Percentiles rank a stretch among this genome's conserved stretches.
Evolutionary conservation across 1,140 invertebrate genomes (phyloP).

Genomic region (Scaptomyza graminum): DNA sequence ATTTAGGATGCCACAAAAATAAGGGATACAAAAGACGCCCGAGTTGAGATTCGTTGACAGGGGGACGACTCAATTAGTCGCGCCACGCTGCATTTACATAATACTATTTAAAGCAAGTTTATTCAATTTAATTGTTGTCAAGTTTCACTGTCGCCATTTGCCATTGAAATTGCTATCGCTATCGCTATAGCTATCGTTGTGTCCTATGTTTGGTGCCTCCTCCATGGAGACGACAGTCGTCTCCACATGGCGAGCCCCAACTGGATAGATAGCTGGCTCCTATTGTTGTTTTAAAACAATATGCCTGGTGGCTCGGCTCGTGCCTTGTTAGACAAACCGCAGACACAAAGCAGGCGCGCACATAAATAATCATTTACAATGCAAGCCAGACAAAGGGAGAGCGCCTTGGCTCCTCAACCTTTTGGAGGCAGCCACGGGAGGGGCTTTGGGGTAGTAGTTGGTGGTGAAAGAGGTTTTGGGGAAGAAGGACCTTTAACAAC

Average conservation of each 20-base stretch:
- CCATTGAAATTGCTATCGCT: background rate
- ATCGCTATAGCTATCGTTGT: background rate
- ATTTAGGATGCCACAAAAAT: background rate
- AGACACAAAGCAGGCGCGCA: slow-evolving; percentile 52
- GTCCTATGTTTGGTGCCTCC: background rate
- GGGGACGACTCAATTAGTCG: slow-evolving; percentile 70
- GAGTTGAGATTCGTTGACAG: slow-evolving; percentile 31
- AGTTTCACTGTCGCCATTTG: slow-evolving; percentile 23
- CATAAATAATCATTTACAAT: slow-evolving; percentile 69
- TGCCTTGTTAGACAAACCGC: slow-evolving; percentile 65
- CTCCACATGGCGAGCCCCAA: slow-evolving; percentile 7
- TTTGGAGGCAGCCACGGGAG: background rate
- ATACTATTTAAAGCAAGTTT: slow-evolving; percentile 73
- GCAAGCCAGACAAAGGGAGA: slow-evolving; percentile 1
- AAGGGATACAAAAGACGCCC: background rate
- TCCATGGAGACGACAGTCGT: background rate
- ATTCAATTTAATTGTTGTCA: slow-evolving; percentile 71
- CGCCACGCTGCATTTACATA: slow-evolving; percentile 68
- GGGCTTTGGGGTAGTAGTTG: background rate
- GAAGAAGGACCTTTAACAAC: slow-evolving; percentile 1
- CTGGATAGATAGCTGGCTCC: background rate
- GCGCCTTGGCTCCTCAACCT: background rate
- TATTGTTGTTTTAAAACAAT: slow-evolving; percentile 59
- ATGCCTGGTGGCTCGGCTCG: slow-evolving; percentile 45
- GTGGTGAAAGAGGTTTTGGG: background rate